phyloP scores from a whole-genome alignment of 2,113 vertebrate species.

The Struthio camelus region DNA sequence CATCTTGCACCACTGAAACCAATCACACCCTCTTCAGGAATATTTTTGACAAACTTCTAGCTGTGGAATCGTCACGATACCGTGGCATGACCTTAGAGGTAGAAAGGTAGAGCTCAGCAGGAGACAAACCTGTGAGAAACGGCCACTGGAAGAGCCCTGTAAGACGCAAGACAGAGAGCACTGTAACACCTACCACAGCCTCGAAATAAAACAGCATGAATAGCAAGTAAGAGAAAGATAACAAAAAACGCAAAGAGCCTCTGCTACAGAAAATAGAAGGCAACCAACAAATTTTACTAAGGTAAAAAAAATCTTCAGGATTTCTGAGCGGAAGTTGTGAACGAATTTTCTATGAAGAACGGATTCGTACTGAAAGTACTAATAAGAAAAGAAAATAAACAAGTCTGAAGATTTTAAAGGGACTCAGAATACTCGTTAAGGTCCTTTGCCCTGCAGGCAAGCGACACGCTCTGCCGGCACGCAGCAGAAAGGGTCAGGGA shows the following conservation, averaged over 20 bases:
- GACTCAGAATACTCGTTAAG: too few relatives aligned
- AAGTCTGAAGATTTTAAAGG: neutral
- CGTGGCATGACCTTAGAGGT: neutral
- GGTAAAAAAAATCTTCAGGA: neutral
- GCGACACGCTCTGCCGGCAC: neutral
- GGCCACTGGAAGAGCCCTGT: accelerated
- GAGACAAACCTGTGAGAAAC: accelerated
- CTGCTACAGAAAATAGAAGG: neutral
- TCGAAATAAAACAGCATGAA: neutral
- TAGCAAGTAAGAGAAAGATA: neutral
- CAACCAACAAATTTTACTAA: neutral
- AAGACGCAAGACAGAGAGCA: accelerated
- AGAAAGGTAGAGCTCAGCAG: neutral
- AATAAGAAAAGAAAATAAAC: neutral
- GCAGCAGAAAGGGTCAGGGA: neutral
- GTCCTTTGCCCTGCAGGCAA: accelerated
- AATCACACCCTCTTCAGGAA: neutral
- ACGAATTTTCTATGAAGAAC: neutral
- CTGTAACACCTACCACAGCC: accelerated
- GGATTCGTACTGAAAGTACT: neutral
- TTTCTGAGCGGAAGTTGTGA: neutral
- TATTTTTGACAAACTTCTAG: neutral
- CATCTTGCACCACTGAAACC: neutral
- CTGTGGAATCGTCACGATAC: accelerated
- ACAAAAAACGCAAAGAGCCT: accelerated